Percentiles rank a stretch among this genome's conserved stretches.
phyloP scores from a whole-genome alignment of 2,797 vertebrate genomes.

The Dermochelys coriacea region DNA sequence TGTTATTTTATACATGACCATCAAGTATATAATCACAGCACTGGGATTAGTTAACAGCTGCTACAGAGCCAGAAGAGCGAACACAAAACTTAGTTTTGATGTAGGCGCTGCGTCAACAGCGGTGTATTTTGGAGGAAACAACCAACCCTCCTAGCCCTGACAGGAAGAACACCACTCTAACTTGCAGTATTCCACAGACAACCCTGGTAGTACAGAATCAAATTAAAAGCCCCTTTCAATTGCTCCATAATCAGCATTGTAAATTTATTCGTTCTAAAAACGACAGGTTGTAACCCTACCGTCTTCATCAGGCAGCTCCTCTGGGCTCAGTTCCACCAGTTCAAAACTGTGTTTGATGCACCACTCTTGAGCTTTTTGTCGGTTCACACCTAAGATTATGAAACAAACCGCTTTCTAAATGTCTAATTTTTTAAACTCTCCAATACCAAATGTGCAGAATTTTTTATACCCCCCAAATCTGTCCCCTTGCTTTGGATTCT shows the following conservation, averaged over 20 bases:
- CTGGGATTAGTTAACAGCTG: neutral
- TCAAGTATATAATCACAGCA: neutral
- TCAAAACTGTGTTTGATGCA: conserved; percentile 96
- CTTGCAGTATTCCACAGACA: conserved; percentile 17
- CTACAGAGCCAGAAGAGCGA: conserved; percentile 19
- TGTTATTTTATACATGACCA: neutral
- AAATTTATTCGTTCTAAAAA: neutral
- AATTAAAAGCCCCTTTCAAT: neutral
- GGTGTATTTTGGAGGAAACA: conserved; percentile 61
- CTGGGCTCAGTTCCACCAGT: conserved; percentile 93
- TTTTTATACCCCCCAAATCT: neutral
- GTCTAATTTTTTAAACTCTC: neutral
- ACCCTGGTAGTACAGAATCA: neutral
- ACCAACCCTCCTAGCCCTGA: neutral
- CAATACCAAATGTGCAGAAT: fast-evolving
- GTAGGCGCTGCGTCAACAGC: conserved; percentile 52
- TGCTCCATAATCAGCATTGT: neutral
- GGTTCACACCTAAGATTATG: conserved; percentile 85
- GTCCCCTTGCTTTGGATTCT: neutral
- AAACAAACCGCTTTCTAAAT: neutral
- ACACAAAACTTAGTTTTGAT: conserved; percentile 13
- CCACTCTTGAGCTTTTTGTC: conserved; percentile 97
- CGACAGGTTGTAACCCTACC: conserved; percentile 82
- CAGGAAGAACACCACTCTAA: neutral
- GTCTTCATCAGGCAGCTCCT: conserved; percentile 95